These are phyloP conservation scores for Lethocerus indicus DNA, from an alignment of 1,140 invertebrate genomes.

Conservation along the genomic window DNA sequence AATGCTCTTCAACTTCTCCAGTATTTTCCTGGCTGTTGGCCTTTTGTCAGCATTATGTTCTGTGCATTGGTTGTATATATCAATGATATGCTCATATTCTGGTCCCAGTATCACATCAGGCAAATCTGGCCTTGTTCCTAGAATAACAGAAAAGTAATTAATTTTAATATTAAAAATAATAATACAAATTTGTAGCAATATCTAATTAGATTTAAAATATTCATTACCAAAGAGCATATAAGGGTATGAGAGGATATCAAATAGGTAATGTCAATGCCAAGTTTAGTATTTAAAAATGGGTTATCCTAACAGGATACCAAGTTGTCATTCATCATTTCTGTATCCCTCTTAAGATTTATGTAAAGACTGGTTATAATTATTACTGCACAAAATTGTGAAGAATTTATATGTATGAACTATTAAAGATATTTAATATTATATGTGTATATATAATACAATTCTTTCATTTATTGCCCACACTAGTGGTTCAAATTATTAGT, in stretches of 20 bases:
- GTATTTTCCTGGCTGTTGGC: conserved; percentile 32
- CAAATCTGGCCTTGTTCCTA: conserved; percentile 39
- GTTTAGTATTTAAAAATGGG: neutral
- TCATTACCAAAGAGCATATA: too few relatives aligned
- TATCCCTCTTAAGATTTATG: too few relatives aligned
- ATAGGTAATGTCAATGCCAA: neutral
- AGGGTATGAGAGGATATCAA: neutral
- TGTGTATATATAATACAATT: too few relatives aligned
- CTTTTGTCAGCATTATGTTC: conserved; percentile 36
- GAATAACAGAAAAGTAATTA: neutral
- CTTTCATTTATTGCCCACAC: too few relatives aligned
- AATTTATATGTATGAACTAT: too few relatives aligned
- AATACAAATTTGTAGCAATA: neutral
- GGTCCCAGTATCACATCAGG: conserved; percentile 36
- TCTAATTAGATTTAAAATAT: neutral
- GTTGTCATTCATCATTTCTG: neutral
- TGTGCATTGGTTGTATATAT: conserved; percentile 55
- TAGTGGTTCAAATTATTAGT: too few relatives aligned
- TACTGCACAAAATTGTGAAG: too few relatives aligned
- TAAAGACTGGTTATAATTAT: too few relatives aligned
- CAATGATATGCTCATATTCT: conserved; percentile 42
- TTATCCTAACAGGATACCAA: neutral
- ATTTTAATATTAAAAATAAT: neutral
- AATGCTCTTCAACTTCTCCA: conserved; percentile 9
- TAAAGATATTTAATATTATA: too few relatives aligned